Base-by-base conservation (phyloP, 2,797 vertebrate genomes). In the Alexandromys oeconomus region DNA sequence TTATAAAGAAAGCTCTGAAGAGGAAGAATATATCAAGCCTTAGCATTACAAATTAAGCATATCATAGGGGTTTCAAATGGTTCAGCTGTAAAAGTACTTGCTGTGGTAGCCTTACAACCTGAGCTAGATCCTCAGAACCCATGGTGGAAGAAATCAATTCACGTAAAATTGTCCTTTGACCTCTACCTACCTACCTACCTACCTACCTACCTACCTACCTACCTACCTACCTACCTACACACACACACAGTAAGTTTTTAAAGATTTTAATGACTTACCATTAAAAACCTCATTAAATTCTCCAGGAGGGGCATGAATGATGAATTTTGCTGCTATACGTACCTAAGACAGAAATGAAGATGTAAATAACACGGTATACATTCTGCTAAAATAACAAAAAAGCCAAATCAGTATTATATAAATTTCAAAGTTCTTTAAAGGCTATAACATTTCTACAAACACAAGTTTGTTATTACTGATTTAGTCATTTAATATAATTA, bases 211-310 rank as follows among this genome's bases (percentile, higher is more conserved):
- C 40, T 51, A 80, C 54, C 25, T 2, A n/a, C 51, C 37, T 23
- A 81, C 13, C 1, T 43, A 67, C 40, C 40, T 40, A 40, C 40
- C 40, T 40, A 40, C 40, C 40, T 40, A 40, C 65, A 34, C 61
- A 27, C 25, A 63, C 61, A 63, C 23, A 61, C 59, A 61, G 27
- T 80, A 43, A 61, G 59, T n/a, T 85, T 67, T 48, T 14, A 85
- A 84, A 84, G 82, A 34, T 65, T 87, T 97, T 79, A 51, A 95
- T 95, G 94, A 99, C 99, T 99, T 94, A 99, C 99, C 99, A 96
- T 99, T 99, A 98, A 99, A 99, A 81, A 99, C 99, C 96, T 99
- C 99, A 97, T 99, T 99, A 98, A 99, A 99, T 98, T 99, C 99
- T 98, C 99, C 99, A 97, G 99, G 99, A 79, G 99, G 99, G 97